These are phyloP conservation scores for Chaetura pelagica DNA, from an alignment of 2,113 vertebrate genomes.

Conservation along the genomic window DNA sequence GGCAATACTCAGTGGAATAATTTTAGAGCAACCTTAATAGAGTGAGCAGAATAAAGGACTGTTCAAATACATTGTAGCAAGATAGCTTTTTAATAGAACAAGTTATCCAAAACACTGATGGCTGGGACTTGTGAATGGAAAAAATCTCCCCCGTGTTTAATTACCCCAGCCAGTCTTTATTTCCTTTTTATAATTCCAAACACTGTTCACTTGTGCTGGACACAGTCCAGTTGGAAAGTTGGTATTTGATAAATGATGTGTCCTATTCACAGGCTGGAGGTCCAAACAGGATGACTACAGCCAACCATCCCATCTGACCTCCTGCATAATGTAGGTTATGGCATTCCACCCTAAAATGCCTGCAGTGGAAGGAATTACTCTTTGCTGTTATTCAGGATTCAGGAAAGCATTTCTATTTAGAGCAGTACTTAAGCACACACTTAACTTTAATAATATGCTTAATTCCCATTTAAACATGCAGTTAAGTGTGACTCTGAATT, in stretches of 20 bases:
- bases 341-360: neutral
- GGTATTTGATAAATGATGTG: neutral
- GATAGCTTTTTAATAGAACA: conserved; percentile 61
- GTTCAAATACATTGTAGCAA: conserved; percentile 55
- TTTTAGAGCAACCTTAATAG: conserved; percentile 51
- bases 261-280: neutral
- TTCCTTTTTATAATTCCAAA: conserved; percentile 32
- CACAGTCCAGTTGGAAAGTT: neutral
- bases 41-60: conserved; percentile 65
- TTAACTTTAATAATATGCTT: conserved; percentile 45
- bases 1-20: conserved; percentile 62
- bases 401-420: conserved; percentile 52
- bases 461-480: neutral
- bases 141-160: conserved; percentile 59
- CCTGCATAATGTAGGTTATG: neutral
- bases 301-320: neutral
- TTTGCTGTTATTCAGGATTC: neutral
- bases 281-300: neutral
- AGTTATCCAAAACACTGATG: conserved; percentile 43
- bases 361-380: conserved; percentile 30
- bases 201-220: neutral
- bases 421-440: conserved; percentile 24
- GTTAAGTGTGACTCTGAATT: neutral
- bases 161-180: conserved; percentile 32
- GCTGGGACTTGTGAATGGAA: conserved; percentile 19